Conservation (phyloP, 2,797 vertebrate genomes). For the Acanthornis magna region DNA sequence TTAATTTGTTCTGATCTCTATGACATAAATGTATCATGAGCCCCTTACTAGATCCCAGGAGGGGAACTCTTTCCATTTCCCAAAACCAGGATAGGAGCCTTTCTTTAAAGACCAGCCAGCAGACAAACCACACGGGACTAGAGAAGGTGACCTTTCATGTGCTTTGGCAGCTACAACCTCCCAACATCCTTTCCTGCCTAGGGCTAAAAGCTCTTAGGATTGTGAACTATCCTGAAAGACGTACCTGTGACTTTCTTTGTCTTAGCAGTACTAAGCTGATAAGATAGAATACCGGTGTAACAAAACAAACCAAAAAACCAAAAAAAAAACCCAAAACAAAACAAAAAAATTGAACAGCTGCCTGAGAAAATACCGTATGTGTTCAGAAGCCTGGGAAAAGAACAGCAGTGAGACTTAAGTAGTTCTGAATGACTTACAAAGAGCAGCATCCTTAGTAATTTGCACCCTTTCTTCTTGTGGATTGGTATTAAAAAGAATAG, state of each 20-base stretch:
- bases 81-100: background rate
- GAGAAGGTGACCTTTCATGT: background rate
- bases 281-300: background rate
- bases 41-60: background rate
- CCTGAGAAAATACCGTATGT: background rate
- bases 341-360: background rate
- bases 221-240: background rate
- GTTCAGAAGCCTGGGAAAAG: background rate
- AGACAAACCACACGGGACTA: background rate
- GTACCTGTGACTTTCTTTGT: background rate
- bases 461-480: background rate
- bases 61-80: background rate
- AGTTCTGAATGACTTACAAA: background rate
- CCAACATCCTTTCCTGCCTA: background rate
- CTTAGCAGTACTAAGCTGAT: background rate
- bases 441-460: background rate
- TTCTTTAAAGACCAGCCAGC: conserved; percentile 15
- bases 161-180: background rate
- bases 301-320: background rate
- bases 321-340: no score
- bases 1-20: conserved; percentile 13
- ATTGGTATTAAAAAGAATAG: background rate
- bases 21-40: background rate
- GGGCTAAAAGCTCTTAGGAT: background rate
- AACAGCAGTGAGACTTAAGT: background rate